Base-by-base conservation (phyloP, 2,797 vertebrate species). In the Pangasius larnaudii region DNA sequence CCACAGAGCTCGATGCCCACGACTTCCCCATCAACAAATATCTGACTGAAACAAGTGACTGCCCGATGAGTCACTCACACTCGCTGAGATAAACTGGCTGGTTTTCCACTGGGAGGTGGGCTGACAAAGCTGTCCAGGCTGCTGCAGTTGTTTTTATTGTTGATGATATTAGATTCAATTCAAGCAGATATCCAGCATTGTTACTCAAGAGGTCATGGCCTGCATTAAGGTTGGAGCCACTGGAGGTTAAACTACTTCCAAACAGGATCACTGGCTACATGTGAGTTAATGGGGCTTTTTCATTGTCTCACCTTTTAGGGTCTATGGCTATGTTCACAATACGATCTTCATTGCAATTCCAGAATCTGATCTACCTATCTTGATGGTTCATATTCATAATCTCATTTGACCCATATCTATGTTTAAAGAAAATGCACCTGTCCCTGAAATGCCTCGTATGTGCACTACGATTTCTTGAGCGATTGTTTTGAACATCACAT, bases 11-110 rank as follows among this genome's bases (percentile, higher is more conserved):
- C 61, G n/a, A 90, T 89, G 93, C 91, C 91, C 88, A 90, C 90
- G 92, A 89, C 91, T 87, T 91, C 82, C 90, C 85, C 91, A 89
- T 94, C 93, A 93, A 92, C 93, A 93, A 92, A 90, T 92, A 93
- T 93, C 94, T 94, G 80, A 59, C 92, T 95, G 95, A 95, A 94
- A 93, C 93, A 91, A 93, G 92, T 94, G 39, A 90, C 91, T 92
- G 93, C 91, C 91, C 91, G 80, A 92, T 95, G 94, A 96, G 91
- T 95, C 94, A 95, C 90, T 88, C 86, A 88, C 89, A 42, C 71
- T 27, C 89, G 42, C 58, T 91, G 79, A 69, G 85, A 90, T 89
- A 91, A 89, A 84, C 89, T 92, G 88, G 86, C 88, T 87, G 58
- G 56, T 86, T 90, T 92, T 80, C 89, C 39, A 39, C 36, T 33